Evolutionary conservation across 2,113 vertebrate species (phyloP), one percentile per base, ranked within the genome.

Genomic region (Coturnix japonica): DNA sequence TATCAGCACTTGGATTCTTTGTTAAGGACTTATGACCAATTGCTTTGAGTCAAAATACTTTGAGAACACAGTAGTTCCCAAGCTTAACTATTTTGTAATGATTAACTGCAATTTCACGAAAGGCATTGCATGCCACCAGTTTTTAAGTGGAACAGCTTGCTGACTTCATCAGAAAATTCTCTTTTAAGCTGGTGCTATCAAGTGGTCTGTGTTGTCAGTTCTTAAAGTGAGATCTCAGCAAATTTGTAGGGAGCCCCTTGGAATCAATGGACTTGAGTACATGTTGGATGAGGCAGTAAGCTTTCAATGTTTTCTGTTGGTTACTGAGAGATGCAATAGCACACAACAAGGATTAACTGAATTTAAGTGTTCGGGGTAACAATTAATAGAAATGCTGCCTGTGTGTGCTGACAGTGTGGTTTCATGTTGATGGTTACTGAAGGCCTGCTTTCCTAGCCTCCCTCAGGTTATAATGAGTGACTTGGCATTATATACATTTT

Each of bases 371-470:
- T 87, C 93, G 74, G 79, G 94, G 94, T 95, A 95, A 95, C 95
- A 95, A 91, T 95, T 96, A 95, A 95, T 93, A 91, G 92, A 91
- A 95, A 49, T 31, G 64, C 83, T 93, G 61, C 41, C 67, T 69
- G 7, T 78, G 41, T 89, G 41, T 92, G 81, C 92, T 87, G 92
- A 85, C 92, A 91, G 51, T 81, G 81, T 26, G 41, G n/a, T 76
- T 95, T 91, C 37, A 6, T 73, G 95, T 95, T 96, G 95, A 95
- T 93, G 19, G 60, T 95, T 96, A 96, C 63, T 90, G n/a, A 81
- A 80, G 22, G 66, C 77, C 76, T 90, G 59, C 67, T 89, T 87
- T 86, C 60, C 13, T 17, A 89, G 46, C 59, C 63, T 94, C 83
- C 83, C 66, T 63, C 44, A 70, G 94, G 84, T 92, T 76, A 54